Evolutionary conservation across 2,797 vertebrate species (phyloP), one percentile per base, ranked within the genome.

Genomic region (Lepidocolaptes lacrymiger): DNA sequence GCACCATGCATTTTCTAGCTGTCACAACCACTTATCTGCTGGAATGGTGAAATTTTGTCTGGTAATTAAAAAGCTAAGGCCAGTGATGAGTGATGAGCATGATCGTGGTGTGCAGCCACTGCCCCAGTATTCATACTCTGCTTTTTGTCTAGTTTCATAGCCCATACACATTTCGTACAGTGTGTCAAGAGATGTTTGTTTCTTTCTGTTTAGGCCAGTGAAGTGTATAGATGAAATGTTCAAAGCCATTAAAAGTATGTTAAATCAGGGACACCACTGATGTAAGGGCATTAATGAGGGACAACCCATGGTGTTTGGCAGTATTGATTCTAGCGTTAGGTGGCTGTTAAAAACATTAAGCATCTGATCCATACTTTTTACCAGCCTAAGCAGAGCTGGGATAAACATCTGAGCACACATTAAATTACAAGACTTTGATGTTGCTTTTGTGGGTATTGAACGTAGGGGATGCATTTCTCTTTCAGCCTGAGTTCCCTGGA

Each of bases 141-240:
- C 54, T 91, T 7, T 80, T 94, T 79, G 55, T 80, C 78, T 93
- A 59, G 68, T 69, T 95, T 46, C 14, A 5, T 22, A 78, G 37
- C 46, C 56, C 37, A 7, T 28, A 36, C 20, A 12, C 66, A 74
- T 92, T 69, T 74, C 0, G 2, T 94, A 36, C 69, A 43, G 41
- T 27, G 51, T 88, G 74, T 78, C 75, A 77, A 67, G 84, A 44
- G 74, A 73, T 90, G 68, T 93, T 88, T 89, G 75, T 83, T 97
- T 95, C 84, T 90, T 92, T 96, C 86, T 87, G 61, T 97, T 95
- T 62, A 72, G 87, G 64, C 27, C 95, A 96, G 84, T 93, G 89
- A 96, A 97, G 54, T 39, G 58, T 93, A 96, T 91, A 88, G 91
- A 96, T 97, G 88, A 96, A 96, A 96, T 20, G 79, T 75, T 97